phyloP scores from a whole-genome alignment of 2,113 vertebrate species.

The Muntiacus muntjak region DNA sequence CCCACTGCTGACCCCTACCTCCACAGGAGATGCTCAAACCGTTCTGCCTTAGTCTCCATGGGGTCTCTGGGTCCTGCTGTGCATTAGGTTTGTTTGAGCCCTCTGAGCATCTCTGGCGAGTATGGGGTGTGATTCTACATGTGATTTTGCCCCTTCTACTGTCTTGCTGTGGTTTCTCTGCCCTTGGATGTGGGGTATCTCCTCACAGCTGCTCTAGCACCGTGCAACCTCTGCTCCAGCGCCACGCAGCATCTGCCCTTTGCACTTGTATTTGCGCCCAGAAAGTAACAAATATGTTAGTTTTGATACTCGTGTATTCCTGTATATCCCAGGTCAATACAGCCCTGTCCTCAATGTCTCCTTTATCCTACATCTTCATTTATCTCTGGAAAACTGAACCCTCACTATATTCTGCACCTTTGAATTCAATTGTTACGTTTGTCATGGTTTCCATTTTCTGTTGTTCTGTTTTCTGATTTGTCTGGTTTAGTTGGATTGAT shows the following conservation, averaged over 20 bases:
- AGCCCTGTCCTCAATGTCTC: background rate
- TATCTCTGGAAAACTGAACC: background rate
- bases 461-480: background rate
- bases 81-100: background rate
- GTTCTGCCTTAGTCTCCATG: background rate
- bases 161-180: background rate
- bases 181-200: background rate
- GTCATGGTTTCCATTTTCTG: background rate
- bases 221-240: fast-evolving
- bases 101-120: background rate
- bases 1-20: background rate
- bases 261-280: background rate
- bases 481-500: background rate
- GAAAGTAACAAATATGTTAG: background rate
- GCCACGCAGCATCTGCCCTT: fast-evolving
- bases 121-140: background rate
- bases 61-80: background rate
- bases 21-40: background rate
- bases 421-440: background rate
- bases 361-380: background rate
- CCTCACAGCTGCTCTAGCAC: background rate
- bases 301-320: background rate
- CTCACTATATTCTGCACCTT: background rate
- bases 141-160: background rate
- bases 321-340: background rate